Conservation (phyloP, 2,888 invertebrate species). For the Nasonovia ribisnigri region DNA sequence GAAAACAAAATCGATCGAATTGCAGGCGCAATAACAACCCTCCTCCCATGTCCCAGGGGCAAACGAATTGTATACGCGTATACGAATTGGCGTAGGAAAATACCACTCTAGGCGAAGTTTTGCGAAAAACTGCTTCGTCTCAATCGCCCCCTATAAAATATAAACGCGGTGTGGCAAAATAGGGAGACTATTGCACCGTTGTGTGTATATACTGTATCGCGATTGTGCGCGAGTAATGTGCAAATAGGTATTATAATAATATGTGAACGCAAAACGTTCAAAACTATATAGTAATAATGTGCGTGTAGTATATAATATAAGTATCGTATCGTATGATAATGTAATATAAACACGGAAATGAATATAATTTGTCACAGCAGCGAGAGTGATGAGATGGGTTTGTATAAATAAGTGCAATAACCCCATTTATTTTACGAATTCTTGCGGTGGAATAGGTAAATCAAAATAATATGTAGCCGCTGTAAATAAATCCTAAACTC, state of each 20-base stretch:
- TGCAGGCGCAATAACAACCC: slow-evolving; percentile 28
- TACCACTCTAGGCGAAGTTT: slow-evolving; percentile 12
- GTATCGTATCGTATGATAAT: background rate
- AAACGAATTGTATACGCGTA: background rate
- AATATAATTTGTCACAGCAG: background rate
- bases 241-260: background rate
- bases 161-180: background rate
- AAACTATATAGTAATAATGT: background rate
- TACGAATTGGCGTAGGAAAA: background rate
- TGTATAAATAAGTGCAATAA: background rate
- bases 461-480: background rate
- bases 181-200: background rate
- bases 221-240: background rate
- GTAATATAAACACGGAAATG: background rate
- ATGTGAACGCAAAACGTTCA: background rate
- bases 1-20: slow-evolving; percentile 51
- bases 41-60: slow-evolving; percentile 29
- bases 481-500: background rate
- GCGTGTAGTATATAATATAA: background rate
- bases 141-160: slow-evolving; percentile 9
- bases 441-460: background rate
- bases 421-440: background rate
- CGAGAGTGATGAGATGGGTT: background rate
- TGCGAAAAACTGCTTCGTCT: slow-evolving; percentile 10
- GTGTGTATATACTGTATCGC: background rate